Evolutionary conservation across 2,797 vertebrate species (phyloP).

Genomic region (Aldrovandia affinis): DNA sequence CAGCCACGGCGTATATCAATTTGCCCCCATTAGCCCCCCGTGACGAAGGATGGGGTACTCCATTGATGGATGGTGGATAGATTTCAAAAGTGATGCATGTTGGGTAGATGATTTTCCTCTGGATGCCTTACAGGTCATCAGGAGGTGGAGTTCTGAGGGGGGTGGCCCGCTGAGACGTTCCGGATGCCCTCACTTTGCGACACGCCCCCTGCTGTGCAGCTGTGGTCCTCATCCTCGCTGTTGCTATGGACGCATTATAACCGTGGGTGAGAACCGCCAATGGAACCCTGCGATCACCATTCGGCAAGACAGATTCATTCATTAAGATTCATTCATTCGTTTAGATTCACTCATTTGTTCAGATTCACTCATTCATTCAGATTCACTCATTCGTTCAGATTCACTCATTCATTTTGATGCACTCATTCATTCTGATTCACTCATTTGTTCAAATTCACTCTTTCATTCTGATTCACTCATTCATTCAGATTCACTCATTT

Average conservation of each 20-base stretch:
- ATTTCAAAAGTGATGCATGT: not conserved
- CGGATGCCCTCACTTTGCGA: constrained; percentile 30
- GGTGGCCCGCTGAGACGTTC: not conserved
- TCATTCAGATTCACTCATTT: too few species aligned
- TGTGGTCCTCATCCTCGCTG: constrained; percentile 69
- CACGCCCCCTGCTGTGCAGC: constrained; percentile 44
- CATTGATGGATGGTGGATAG: not conserved
- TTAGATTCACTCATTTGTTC: too few species aligned
- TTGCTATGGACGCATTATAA: constrained; percentile 82
- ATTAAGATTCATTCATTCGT: too few species aligned
- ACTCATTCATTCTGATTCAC: too few species aligned
- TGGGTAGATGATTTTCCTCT: not conserved
- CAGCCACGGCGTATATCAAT: too few species aligned
- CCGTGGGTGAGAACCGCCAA: constrained; percentile 68
- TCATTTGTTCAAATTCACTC: not conserved
- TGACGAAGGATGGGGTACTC: too few species aligned
- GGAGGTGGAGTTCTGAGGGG: not conserved
- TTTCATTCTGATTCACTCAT: too few species aligned
- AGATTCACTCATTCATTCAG: not conserved
- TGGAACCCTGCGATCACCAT: too few species aligned
- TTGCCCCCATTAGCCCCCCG: too few species aligned
- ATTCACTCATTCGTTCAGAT: not conserved
- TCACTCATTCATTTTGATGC: too few species aligned
- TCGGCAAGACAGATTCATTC: too few species aligned
- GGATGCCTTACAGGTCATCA: constrained; percentile 10